phyloP scores from a whole-genome alignment of 2,113 vertebrate genomes.

The Alces alces region DNA sequence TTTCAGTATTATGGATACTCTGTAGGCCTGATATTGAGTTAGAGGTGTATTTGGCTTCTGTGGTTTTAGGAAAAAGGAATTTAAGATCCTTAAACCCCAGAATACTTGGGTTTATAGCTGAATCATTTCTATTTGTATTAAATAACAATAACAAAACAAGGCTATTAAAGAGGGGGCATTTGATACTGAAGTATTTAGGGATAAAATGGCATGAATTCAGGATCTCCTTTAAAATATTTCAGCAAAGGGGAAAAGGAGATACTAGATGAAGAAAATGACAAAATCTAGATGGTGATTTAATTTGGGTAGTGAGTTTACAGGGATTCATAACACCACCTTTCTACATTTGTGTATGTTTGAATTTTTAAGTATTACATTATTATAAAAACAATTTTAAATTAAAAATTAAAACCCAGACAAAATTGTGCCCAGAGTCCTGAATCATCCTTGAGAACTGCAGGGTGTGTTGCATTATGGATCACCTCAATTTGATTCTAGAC shows the following conservation, averaged over 20 bases:
- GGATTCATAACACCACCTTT: neutral
- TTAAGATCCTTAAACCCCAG: neutral
- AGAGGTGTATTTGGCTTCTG: neutral
- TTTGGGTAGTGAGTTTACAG: neutral
- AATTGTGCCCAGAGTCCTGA: neutral
- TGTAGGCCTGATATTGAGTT: neutral
- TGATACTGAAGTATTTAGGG: neutral
- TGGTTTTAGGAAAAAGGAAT: neutral
- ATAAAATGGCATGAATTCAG: neutral
- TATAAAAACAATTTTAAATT: neutral
- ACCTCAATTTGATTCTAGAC: neutral
- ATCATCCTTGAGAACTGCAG: neutral
- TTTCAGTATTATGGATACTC: conserved; percentile 11
- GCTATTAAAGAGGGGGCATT: neutral
- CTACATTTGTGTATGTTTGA: neutral
- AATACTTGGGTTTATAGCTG: neutral
- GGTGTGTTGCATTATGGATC: neutral
- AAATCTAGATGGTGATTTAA: neutral
- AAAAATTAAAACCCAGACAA: neutral
- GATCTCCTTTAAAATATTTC: neutral
- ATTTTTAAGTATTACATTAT: neutral
- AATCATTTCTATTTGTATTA: neutral
- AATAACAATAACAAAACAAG: neutral
- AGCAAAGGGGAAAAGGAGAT: neutral
- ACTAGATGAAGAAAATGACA: neutral